These are phyloP conservation scores for Oreotrochilus melanogaster DNA, from an alignment of 2,113 vertebrate species.

Conservation along the genomic window DNA sequence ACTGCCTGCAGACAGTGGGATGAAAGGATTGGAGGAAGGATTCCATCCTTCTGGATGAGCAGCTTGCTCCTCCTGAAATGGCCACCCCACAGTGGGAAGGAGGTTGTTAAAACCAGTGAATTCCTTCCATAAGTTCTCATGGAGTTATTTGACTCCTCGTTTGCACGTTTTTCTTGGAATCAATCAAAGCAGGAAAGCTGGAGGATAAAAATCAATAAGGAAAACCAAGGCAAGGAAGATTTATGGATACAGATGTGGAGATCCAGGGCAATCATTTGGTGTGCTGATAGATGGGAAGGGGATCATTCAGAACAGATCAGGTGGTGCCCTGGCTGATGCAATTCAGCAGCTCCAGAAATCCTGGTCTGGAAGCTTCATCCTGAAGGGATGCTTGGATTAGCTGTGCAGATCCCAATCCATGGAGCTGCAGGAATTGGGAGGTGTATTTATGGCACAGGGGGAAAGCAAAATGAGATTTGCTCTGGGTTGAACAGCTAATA, in stretches of 20 bases:
- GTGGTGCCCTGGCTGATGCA: neutral
- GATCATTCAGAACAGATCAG: conserved; percentile 33
- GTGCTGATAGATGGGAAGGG: neutral
- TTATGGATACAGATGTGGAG: neutral
- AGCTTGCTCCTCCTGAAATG: neutral
- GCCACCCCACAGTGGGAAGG: neutral
- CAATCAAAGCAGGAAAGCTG: neutral
- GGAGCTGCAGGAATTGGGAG: neutral
- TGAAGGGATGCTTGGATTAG: neutral
- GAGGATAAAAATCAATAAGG: conserved; percentile 26
- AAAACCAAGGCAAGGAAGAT: neutral
- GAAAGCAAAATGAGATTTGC: neutral
- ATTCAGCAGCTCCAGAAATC: neutral
- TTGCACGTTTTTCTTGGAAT: conserved; percentile 15
- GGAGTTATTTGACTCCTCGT: conserved; percentile 51
- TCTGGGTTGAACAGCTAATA: neutral
- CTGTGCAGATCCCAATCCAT: neutral
- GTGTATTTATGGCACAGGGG: neutral
- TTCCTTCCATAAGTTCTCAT: neutral
- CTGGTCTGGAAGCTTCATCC: neutral
- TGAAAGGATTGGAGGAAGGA: neutral
- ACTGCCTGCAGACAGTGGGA: neutral
- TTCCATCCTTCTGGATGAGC: neutral
- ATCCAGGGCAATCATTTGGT: neutral
- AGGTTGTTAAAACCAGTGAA: neutral